These are phyloP conservation scores for Enhydra lutris DNA, from an alignment of 2,113 vertebrate species.

Conservation along the genomic window DNA sequence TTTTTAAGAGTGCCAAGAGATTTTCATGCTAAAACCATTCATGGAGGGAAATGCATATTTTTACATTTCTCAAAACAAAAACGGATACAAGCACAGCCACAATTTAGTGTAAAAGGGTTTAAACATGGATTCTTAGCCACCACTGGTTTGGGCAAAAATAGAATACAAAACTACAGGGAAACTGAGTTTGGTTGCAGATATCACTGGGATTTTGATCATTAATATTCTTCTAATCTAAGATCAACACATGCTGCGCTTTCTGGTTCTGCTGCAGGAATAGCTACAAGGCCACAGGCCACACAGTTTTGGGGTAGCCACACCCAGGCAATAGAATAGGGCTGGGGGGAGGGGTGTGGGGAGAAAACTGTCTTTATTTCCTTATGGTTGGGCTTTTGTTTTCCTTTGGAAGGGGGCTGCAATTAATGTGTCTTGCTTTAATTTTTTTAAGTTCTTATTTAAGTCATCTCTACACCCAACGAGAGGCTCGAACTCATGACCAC, in stretches of 20 bases:
- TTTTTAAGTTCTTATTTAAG: neutral
- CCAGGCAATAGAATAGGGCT: neutral
- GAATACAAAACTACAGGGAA: neutral
- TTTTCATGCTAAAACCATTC: neutral
- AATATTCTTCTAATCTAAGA: neutral
- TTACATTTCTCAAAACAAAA: neutral
- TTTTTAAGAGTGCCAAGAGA: neutral
- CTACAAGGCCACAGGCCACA: neutral
- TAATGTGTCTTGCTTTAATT: neutral
- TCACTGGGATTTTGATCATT: neutral
- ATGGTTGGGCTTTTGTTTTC: neutral
- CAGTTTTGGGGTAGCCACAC: neutral
- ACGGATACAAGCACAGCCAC: neutral
- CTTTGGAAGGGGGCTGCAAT: neutral
- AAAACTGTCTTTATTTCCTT: neutral
- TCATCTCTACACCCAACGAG: neutral
- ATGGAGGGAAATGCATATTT: conserved; percentile 11
- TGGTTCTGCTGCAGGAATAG: neutral
- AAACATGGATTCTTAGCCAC: neutral
- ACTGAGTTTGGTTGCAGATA: neutral
- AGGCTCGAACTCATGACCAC: neutral
- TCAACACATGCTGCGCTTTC: neutral
- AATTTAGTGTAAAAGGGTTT: neutral
- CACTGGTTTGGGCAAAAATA: neutral
- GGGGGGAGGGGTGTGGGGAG: no score